Conservation (phyloP, 2,113 vertebrate genomes). For the rabbit (Oryctolagus cuniculus) region mOryCun1.1 NC_091453.1:35087501-35088000, state of each 20-base stretch:
- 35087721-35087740: conserved; percentile 33
- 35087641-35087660: neutral
- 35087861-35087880: neutral
- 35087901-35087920: conserved; percentile 27
- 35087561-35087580: conserved; percentile 6
- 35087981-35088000: conserved; percentile 52
- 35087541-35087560: conserved; percentile 34
- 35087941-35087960: conserved; percentile 42
- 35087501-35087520: conserved; percentile 54
- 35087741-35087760: neutral
- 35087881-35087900: conserved; percentile 34
- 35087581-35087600: conserved; percentile 31
- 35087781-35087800: conserved; percentile 27
- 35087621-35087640: conserved; percentile 16
- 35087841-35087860: neutral
- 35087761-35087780: neutral
- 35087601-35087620: conserved; percentile 15
- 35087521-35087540: neutral
- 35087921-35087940: conserved; percentile 31
- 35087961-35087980: conserved; percentile 57
- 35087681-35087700: conserved; percentile 7
- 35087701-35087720: conserved; percentile 4
- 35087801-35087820: conserved; percentile 11
- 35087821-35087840: conserved; percentile 39
- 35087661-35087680: conserved; percentile 34